A percentile compares a stretch with the other conserved stretches of the same genome.
These are phyloP conservation scores for Trachurus trachurus DNA, from an alignment of 2,797 vertebrate species.

Conservation along the genomic window DNA sequence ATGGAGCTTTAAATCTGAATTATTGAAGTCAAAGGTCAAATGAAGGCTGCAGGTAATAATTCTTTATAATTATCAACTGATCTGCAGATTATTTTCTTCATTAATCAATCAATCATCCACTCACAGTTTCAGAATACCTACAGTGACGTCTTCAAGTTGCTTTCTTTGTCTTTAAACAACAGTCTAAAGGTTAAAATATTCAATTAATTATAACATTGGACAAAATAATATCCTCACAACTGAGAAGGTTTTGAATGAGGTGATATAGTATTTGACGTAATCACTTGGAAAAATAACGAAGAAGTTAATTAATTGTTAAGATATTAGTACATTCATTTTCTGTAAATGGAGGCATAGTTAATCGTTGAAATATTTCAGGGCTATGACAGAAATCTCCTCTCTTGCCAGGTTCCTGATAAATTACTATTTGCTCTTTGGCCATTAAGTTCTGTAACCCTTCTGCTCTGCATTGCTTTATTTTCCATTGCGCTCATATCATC, in stretches of 20 bases:
- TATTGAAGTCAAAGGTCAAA: not conserved
- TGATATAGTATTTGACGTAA: not conserved
- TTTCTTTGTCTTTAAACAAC: not conserved
- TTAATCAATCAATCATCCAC: not conserved
- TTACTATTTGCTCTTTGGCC: not conserved
- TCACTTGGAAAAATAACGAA: not conserved
- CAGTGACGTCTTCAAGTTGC: not conserved
- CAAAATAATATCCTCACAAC: not conserved
- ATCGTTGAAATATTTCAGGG: not conserved
- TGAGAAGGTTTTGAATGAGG: not conserved
- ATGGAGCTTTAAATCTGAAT: not conserved
- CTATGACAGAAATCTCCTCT: not conserved
- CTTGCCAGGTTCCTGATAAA: not conserved
- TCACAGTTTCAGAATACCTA: not conserved
- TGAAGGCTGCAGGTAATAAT: not conserved
- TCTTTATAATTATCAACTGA: not conserved
- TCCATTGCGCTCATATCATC: conserved; percentile 20
- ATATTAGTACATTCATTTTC: not conserved
- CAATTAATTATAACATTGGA: not conserved
- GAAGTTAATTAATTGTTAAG: not conserved
- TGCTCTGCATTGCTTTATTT: conserved; percentile 12
- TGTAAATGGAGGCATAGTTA: not conserved
- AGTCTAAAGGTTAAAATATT: not conserved
- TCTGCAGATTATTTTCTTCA: not conserved
- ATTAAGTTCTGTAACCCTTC: not conserved